Conservation (phyloP, 2,113 vertebrate genomes). For the Trogon melanurus region DNA sequence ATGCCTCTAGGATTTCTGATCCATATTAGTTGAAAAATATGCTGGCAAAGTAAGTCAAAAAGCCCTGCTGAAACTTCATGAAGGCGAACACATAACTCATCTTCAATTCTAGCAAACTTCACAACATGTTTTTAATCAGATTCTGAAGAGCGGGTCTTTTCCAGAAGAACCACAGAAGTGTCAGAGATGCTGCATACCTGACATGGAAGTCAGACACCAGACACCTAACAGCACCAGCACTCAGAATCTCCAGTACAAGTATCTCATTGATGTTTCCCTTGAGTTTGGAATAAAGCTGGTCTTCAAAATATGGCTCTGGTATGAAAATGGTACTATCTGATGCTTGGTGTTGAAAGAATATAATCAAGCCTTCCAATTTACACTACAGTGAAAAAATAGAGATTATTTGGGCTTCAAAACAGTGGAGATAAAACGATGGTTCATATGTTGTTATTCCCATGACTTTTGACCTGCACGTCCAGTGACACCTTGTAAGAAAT, state of each 20-base stretch:
- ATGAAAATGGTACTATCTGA: neutral
- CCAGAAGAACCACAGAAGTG: neutral
- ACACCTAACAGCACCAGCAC: neutral
- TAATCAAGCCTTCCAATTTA: neutral
- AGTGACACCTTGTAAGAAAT: neutral
- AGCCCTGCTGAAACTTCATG: neutral
- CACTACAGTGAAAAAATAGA: slow-evolving; percentile 32
- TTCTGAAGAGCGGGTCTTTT: neutral
- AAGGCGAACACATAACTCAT: neutral
- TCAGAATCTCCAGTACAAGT: neutral
- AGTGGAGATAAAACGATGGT: neutral
- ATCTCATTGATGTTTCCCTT: neutral
- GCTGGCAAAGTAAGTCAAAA: neutral
- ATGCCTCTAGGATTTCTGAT: neutral
- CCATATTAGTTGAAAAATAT: neutral
- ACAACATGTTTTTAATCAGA: neutral
- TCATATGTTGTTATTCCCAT: neutral
- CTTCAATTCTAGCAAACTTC: neutral
- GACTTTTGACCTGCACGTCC: neutral
- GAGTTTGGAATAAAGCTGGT: neutral
- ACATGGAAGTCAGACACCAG: neutral
- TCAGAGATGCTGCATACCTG: neutral
- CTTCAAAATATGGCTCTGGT: neutral
- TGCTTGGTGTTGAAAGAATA: neutral
- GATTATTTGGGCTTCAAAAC: slow-evolving; percentile 23